Base-by-base conservation (phyloP, 2,797 vertebrate genomes). In the Gobio occitaniae region DNA sequence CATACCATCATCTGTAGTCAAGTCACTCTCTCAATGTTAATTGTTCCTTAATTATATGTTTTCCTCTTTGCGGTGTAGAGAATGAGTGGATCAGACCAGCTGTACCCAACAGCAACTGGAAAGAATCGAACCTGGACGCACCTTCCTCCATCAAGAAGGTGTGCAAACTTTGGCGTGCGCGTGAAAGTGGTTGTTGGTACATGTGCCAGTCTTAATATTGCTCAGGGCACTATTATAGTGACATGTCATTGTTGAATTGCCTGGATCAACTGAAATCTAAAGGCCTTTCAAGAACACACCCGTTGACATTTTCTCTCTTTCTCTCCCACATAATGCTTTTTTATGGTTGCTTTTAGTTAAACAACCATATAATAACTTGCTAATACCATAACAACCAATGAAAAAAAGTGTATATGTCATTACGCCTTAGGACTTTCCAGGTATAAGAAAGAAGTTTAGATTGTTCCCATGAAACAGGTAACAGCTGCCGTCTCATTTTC, bases 41-140 rank as follows among this genome's bases (percentile, higher is more conserved):
- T 52, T 82, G 12, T 52, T 78, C 5, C 13, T 15, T 63, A 54
- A 68, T 36, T 6, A 15, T 3, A 21, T 41, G 65, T 52, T 38
- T 48, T 75, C 21, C 6, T 84, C 48, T 84, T 89, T 41, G 69
- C 82, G 38, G 90, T 91, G 4, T 89, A 96, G 95, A 95, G 84
- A 91, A 90, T 2, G 96, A 96, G 16, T 94, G 94, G 92, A 83
- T 94, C 0, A 93, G 95, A 78, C 90, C 93, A 0, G 87, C 94
- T 47, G 80, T 96, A 36, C 93, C 96, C 17, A 95, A 91, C 56
- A 94, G 92, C 86, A 92, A 66, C 91, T 98, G 97, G 97, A 94
- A 94, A 86, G 97, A 97, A 89, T 96, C 96, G 56, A 97, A 97
- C 87, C 92, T 98, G 15, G 97, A 97, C 1, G 92, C 95, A 29